These are phyloP conservation scores for Epirrhoe alternata DNA, from an alignment of 2,888 invertebrate genomes.

Conservation along the genomic window DNA sequence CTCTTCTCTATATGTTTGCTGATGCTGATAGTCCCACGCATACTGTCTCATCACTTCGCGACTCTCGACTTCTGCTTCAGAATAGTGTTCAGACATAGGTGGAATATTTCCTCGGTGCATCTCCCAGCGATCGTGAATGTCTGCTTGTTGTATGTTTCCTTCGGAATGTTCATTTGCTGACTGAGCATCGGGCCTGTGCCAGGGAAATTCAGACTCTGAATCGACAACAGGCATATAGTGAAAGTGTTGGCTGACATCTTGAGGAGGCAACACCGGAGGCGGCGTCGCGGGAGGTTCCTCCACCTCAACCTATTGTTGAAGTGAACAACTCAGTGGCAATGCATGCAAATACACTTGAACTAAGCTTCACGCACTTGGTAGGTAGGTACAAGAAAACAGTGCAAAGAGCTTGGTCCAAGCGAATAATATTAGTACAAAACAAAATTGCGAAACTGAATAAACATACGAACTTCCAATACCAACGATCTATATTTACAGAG, in stretches of 20 bases:
- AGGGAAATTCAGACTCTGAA: conserved; percentile 76
- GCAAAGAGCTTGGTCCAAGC: conserved; percentile 77
- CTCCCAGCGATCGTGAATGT: conserved; percentile 90
- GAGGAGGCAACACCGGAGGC: conserved; percentile 60
- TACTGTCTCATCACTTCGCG: conserved; percentile 66
- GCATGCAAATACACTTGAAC: conserved; percentile 79
- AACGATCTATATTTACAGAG: background rate
- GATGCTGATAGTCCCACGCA: conserved; percentile 65
- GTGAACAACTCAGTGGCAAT: conserved; percentile 73
- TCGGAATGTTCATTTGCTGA: conserved; percentile 52
- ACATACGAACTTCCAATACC: conserved; percentile 59
- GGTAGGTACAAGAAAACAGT: conserved; percentile 55
- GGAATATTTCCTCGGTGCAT: conserved; percentile 85
- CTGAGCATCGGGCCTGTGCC: conserved; percentile 75
- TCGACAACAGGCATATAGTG: conserved; percentile 70
- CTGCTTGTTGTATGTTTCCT: conserved; percentile 57
- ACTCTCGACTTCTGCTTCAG: conserved; percentile 51
- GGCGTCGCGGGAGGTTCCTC: conserved; percentile 56
- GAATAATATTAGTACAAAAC: conserved; percentile 56
- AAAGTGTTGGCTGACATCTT: conserved; percentile 60
- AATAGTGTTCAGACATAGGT: conserved; percentile 51
- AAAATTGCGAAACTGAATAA: conserved; percentile 48
- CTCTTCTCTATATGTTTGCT: conserved; percentile 35
- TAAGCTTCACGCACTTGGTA: conserved; percentile 71
- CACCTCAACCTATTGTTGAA: conserved; percentile 79